Conservation (phyloP, 2,113 vertebrate species). For the Pelvicachromis taeniatus region DNA sequence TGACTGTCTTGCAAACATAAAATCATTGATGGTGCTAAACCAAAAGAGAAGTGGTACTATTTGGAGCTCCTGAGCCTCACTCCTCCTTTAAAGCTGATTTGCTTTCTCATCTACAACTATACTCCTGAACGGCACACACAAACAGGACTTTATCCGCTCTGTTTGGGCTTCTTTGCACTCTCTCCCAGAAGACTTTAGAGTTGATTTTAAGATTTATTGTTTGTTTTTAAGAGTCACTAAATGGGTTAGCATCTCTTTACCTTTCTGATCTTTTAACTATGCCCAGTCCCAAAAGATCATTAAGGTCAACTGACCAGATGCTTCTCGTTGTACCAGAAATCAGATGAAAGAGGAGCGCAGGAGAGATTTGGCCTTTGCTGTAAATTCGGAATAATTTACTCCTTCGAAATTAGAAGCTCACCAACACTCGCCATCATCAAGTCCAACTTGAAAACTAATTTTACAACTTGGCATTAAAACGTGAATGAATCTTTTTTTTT, state of each 20-base stretch:
- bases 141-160: too few relatives aligned
- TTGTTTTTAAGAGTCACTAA: not conserved
- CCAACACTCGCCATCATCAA: not conserved
- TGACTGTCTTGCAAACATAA: not conserved
- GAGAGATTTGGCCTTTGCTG: not conserved
- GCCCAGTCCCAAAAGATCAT: not conserved
- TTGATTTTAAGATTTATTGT: not conserved
- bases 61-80: too few relatives aligned
- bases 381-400: not conserved
- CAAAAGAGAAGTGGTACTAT: too few relatives aligned
- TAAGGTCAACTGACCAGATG: not conserved
- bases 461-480: not conserved
- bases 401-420: not conserved
- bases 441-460: not conserved
- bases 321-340: not conserved
- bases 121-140: too few relatives aligned
- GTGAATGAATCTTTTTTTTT: rapidly evolving
- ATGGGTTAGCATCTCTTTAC: not conserved
- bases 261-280: not conserved
- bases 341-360: not conserved
- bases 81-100: too few relatives aligned
- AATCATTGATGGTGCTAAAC: not conserved
- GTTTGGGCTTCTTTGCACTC: not conserved
- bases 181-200: not conserved
- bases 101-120: too few relatives aligned